Conservation (phyloP, 2,113 vertebrate genomes). For the Grammomys surdaster region DNA sequence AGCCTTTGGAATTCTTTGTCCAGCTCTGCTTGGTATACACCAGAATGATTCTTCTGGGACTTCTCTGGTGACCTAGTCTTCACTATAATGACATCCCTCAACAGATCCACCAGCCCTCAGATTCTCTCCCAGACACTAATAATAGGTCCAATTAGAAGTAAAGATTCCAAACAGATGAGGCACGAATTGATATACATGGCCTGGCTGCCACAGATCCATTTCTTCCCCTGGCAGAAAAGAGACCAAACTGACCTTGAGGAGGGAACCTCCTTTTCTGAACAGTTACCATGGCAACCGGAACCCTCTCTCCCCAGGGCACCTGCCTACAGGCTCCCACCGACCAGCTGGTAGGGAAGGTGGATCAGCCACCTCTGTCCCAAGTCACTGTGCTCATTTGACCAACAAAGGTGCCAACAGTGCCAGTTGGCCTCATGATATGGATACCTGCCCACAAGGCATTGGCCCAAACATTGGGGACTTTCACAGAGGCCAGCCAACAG, state of each 20-base stretch:
- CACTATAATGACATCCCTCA: neutral
- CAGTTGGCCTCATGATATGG: constrained; percentile 78
- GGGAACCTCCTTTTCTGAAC: constrained; percentile 16
- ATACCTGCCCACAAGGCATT: constrained; percentile 77
- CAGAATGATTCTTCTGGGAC: neutral
- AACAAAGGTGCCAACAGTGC: constrained; percentile 72
- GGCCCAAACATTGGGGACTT: constrained; percentile 72
- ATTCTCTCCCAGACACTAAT: constrained; percentile 3
- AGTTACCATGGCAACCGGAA: constrained; percentile 47
- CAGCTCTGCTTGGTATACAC: constrained; percentile 33
- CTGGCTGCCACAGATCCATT: neutral
- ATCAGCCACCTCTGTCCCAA: constrained; percentile 53
- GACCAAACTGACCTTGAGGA: constrained; percentile 64
- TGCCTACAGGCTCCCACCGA: constrained; percentile 52
- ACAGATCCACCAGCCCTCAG: neutral
- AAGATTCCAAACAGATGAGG: neutral
- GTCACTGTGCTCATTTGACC: constrained; percentile 43
- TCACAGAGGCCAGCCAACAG: constrained; percentile 81
- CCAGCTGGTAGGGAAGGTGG: constrained; percentile 68
- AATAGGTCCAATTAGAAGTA: neutral
- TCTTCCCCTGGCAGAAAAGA: constrained; percentile 38
- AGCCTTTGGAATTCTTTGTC: constrained; percentile 70
- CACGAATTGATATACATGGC: neutral
- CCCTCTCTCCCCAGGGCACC: constrained; percentile 34
- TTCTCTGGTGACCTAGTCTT: constrained; percentile 60